Evolutionary conservation across 2,888 invertebrate genomes (phyloP).

Genomic region (Orthosia gothica): DNA sequence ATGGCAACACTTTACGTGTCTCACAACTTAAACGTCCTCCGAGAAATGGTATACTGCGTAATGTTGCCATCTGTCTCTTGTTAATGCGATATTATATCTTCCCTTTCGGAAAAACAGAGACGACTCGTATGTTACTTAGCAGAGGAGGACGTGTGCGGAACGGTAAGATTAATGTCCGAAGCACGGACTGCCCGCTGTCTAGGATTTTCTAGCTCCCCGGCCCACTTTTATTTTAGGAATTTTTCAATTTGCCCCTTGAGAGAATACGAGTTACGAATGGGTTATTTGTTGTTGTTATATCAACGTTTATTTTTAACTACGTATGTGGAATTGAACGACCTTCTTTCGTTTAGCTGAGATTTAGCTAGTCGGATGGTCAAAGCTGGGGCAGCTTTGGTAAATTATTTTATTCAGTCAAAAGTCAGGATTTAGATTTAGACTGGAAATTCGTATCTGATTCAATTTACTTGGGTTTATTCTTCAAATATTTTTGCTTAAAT

Average conservation of each 20-base stretch:
- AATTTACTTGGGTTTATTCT: slow-evolving; percentile 17
- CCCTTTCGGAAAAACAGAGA: slow-evolving; percentile 73
- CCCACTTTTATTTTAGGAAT: slow-evolving; percentile 77
- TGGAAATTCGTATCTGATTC: slow-evolving; percentile 38
- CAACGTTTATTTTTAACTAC: slow-evolving; percentile 49
- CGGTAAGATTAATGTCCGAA: slow-evolving; percentile 73
- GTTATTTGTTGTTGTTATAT: slow-evolving; percentile 72
- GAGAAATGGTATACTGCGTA: slow-evolving; percentile 85
- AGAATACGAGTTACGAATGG: slow-evolving; percentile 77
- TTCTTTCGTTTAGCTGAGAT: slow-evolving; percentile 27
- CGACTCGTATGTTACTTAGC: slow-evolving; percentile 74
- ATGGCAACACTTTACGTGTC: slow-evolving; percentile 88
- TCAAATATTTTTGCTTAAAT: slow-evolving; percentile 14
- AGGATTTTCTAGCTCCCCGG: slow-evolving; percentile 74
- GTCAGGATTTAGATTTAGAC: slow-evolving; percentile 35
- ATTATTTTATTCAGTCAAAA: slow-evolving; percentile 53
- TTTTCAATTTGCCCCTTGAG: slow-evolving; percentile 83
- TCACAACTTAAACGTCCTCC: slow-evolving; percentile 86
- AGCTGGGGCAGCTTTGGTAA: slow-evolving; percentile 36
- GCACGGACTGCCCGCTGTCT: slow-evolving; percentile 66
- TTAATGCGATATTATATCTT: slow-evolving; percentile 83
- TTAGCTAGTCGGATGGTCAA: slow-evolving; percentile 33
- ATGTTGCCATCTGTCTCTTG: slow-evolving; percentile 84
- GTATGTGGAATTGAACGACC: slow-evolving; percentile 33
- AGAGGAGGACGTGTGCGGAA: slow-evolving; percentile 69